phyloP scores from a whole-genome alignment of 2,888 invertebrate genomes.

The Leucoptera coffeella region DNA sequence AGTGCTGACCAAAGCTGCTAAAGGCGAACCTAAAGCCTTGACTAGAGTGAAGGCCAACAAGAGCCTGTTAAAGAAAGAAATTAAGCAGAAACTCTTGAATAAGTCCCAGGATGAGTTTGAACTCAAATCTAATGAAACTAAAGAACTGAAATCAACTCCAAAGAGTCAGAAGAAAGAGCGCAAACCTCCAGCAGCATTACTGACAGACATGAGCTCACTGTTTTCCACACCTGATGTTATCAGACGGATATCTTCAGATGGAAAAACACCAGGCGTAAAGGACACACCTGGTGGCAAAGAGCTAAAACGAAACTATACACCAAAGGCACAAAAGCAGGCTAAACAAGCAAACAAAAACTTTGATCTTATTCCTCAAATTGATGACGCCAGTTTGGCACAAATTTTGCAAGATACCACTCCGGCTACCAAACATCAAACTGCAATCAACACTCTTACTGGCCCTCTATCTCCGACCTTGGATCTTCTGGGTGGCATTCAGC shows the following conservation, averaged over 20 bases:
- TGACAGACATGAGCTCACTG: constrained; percentile 60
- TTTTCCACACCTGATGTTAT: constrained; percentile 78
- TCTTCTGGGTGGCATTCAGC: constrained; percentile 51
- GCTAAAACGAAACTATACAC: constrained; percentile 6
- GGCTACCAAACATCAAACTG: constrained; percentile 20
- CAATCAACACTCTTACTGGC: constrained; percentile 30
- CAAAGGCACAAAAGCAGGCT: constrained; percentile 3
- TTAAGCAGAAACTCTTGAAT: constrained; percentile 25
- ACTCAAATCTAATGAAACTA: constrained; percentile 10
- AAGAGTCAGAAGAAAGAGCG: constrained; percentile 41
- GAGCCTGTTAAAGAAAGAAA: constrained; percentile 20
- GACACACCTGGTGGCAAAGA: constrained; percentile 20
- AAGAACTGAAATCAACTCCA: constrained; percentile 29
- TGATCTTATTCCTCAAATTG: constrained; percentile 39
- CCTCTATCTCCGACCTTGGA: constrained; percentile 56
- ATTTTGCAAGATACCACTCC: constrained; percentile 35
- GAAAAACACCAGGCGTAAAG: constrained; percentile 39
- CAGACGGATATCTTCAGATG: constrained; percentile 56
- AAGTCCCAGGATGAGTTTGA: constrained; percentile 20
- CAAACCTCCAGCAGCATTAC: constrained; percentile 52
- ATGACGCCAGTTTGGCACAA: constrained; percentile 43
- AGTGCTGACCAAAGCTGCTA: constrained; percentile 15
- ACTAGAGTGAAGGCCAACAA: constrained; percentile 23
- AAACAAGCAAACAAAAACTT: constrained; percentile 24
- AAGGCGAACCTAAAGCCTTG: constrained; percentile 21